Conservation (phyloP, 2,888 invertebrate species). For the Arrhopalites spinosus region DNA sequence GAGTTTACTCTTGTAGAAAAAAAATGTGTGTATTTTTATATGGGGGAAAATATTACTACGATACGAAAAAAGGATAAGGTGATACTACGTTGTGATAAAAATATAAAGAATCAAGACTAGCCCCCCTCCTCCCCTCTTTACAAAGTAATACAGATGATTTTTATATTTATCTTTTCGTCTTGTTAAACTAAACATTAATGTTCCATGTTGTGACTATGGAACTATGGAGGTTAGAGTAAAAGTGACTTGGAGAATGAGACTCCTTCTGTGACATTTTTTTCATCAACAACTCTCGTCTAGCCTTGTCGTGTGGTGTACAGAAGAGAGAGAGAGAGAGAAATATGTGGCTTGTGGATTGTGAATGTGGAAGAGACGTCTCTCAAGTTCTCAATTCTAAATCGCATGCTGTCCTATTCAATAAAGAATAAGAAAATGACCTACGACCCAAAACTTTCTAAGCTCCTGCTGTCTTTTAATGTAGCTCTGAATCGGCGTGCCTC, state of each 20-base stretch:
- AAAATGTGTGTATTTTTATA: no score
- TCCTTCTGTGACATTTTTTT: constrained; percentile 33
- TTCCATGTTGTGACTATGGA: background rate
- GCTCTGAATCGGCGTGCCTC: constrained; percentile 10
- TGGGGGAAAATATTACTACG: no score
- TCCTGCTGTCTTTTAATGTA: constrained; percentile 44
- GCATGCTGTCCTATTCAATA: constrained; percentile 45
- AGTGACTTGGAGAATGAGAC: constrained; percentile 4
- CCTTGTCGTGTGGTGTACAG: no score
- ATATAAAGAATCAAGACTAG: no score
- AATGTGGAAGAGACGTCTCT: background rate
- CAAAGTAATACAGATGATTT: background rate
- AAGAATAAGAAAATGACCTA: constrained; percentile 34
- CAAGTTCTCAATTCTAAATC: constrained; percentile 29
- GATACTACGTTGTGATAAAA: no score
- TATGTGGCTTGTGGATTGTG: background rate
- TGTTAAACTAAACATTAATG: background rate
- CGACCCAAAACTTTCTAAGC: constrained; percentile 38
- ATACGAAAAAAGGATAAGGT: no score
- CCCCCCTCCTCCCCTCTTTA: no score
- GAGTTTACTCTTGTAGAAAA: background rate
- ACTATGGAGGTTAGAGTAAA: no score
- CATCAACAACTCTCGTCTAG: no score
- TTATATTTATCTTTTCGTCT: constrained; percentile 18
- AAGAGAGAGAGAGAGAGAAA: background rate